Percentiles rank a stretch among this genome's conserved stretches.
Conservation (phyloP, 2,113 vertebrate genomes). For the Macheiramphus alcinus region DNA sequence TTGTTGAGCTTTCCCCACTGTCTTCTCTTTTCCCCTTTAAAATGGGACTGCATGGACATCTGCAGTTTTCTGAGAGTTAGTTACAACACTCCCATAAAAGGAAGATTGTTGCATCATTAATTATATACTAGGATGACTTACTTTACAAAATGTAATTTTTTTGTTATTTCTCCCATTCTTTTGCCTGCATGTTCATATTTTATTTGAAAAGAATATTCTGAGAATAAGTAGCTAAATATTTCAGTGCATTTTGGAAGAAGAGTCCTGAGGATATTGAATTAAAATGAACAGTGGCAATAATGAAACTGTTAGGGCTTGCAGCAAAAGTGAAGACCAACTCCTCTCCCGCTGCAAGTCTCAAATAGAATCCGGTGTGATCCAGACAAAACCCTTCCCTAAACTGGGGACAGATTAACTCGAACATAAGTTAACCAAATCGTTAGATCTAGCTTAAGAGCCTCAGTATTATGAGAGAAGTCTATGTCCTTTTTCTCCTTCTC, state of each 20-base stretch:
- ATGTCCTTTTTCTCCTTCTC: background rate
- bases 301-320: background rate
- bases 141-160: background rate
- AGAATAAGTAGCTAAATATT: background rate
- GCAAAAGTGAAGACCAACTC: background rate
- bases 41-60: background rate
- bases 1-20: background rate
- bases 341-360: background rate
- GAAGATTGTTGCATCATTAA: background rate
- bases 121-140: background rate
- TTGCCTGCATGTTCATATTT: background rate
- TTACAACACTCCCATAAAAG: background rate
- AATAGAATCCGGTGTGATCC: background rate
- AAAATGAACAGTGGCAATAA: background rate
- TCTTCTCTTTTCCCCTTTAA: background rate
- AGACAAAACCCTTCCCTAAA: background rate
- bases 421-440: background rate
- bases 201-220: background rate
- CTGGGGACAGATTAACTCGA: background rate
- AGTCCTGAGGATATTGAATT: background rate
- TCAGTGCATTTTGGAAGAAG: background rate
- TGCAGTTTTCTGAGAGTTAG: background rate
- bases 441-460: background rate
- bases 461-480: background rate
- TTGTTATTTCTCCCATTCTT: background rate